Percentiles rank a stretch among this genome's conserved stretches.
phyloP scores from a whole-genome alignment of 2,797 vertebrate genomes.

The Alfaro cultratus region DNA sequence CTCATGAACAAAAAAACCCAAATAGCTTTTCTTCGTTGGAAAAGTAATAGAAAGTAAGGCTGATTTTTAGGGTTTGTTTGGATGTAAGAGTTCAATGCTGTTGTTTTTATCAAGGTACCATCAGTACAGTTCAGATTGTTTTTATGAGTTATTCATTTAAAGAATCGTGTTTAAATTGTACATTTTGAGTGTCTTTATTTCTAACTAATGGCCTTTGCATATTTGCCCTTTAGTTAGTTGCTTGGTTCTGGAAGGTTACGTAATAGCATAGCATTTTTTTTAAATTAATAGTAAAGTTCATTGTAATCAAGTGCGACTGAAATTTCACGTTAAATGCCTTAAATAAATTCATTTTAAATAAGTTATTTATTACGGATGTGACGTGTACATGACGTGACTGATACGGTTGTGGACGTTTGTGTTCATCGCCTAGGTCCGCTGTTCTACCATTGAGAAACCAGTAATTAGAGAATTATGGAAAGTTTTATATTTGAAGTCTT shows the following conservation, averaged over 20 bases:
- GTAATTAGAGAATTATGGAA: not conserved
- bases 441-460: accelerated
- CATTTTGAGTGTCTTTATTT: not conserved
- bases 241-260: not conserved
- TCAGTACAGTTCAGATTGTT: not conserved
- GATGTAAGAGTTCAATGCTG: no score
- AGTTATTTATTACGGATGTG: constrained; percentile 58
- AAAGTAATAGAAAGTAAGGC: not conserved
- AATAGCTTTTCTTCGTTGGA: not conserved
- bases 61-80: not conserved
- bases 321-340: not conserved
- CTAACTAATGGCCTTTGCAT: not conserved
- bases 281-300: not conserved
- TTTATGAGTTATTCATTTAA: not conserved
- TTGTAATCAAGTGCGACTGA: not conserved
- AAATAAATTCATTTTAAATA: not conserved
- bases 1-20: not conserved
- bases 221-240: not conserved
- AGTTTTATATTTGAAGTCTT: accelerated
- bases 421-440: accelerated
- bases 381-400: constrained; percentile 3
- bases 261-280: not conserved
- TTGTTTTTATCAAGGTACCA: not conserved
- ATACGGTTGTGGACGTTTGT: constrained; percentile 13
- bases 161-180: not conserved